Base-by-base conservation (phyloP, 2,888 invertebrate species). In the Dorcus parallelipipedus region DNA sequence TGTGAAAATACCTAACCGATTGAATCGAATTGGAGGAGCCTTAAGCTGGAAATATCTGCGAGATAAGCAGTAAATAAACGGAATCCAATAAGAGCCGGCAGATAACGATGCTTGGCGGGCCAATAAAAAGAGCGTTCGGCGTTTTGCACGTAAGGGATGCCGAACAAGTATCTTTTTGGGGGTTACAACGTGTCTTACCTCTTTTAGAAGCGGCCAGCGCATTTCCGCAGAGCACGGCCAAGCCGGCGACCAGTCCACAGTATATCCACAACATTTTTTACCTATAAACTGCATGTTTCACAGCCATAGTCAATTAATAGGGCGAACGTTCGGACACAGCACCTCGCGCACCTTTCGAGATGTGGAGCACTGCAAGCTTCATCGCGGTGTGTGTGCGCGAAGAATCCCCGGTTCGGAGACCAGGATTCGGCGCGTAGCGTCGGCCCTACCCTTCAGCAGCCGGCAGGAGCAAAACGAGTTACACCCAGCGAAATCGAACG, bases 191-290 rank as follows among this genome's bases (percentile, higher is more conserved):
- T 10, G 45, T 52, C 73, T 73, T 69, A 76, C 76, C 76, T 76
- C 76, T 73, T 71, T 76, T 76, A 59, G 75, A 73, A 64, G 75
- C 71, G 67, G 62, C 67, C 66, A 68, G 63, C 62, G 67, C 69
- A 62, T 67, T 66, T 69, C 65, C 70, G 63, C 69, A 67, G 67
- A 66, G 69, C 71, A 71, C 71, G 69, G 71, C 70, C 65, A 70
- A 70, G 70, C 71, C 71, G 70, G 71, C 65, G 67, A 72, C 69
- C 72, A 74, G 73, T 73, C 73, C 75, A 73, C 74, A 74, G 67
- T 74, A 73, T 73, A 76, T 73, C 75, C 76, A 75, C 75, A 74
- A 72, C 75, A 76, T 75, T 73, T 75, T 74, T 73, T 75, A 76
- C 73, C 74, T 74, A 68, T 71, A 71, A 71, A 72, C 71, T 69